Percentiles rank a stretch among this genome's conserved stretches.
phyloP scores from a whole-genome alignment of 2,888 invertebrate species.

The Agriopis leucophaearia region DNA sequence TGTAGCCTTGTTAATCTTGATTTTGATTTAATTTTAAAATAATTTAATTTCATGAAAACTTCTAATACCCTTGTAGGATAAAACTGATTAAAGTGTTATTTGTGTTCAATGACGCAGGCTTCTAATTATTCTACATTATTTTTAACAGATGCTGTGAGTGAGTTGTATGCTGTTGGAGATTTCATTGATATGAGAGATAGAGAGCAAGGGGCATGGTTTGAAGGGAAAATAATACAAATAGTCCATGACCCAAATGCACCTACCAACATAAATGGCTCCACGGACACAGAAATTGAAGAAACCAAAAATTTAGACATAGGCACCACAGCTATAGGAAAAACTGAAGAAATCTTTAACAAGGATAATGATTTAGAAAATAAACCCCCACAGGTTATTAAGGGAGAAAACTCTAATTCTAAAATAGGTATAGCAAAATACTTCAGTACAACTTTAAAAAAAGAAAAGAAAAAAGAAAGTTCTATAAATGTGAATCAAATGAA shows the following conservation, averaged over 20 bases:
- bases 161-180: slow-evolving; percentile 87
- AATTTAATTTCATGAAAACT: too few relatives aligned
- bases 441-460: slow-evolving; percentile 55
- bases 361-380: slow-evolving; percentile 65
- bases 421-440: slow-evolving; percentile 68
- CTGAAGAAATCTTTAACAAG: slow-evolving; percentile 46
- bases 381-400: slow-evolving; percentile 51
- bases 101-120: neutral
- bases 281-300: slow-evolving; percentile 10
- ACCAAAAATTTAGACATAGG: slow-evolving; percentile 9
- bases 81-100: neutral
- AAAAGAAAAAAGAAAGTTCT: slow-evolving; percentile 48
- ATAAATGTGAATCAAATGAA: slow-evolving; percentile 24
- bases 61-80: neutral
- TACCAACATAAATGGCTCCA: neutral
- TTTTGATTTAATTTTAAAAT: neutral
- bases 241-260: slow-evolving; percentile 65
- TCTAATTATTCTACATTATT: slow-evolving; percentile 5
- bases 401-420: slow-evolving; percentile 52
- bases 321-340: neutral
- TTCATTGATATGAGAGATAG: slow-evolving; percentile 88
- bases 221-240: slow-evolving; percentile 88
- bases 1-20: too few relatives aligned
- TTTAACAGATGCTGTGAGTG: slow-evolving; percentile 74
- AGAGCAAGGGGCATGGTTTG: slow-evolving; percentile 91